Evolutionary conservation across 2,797 vertebrate species (phyloP).

Genomic region (Pantherophis vulpinus): DNA sequence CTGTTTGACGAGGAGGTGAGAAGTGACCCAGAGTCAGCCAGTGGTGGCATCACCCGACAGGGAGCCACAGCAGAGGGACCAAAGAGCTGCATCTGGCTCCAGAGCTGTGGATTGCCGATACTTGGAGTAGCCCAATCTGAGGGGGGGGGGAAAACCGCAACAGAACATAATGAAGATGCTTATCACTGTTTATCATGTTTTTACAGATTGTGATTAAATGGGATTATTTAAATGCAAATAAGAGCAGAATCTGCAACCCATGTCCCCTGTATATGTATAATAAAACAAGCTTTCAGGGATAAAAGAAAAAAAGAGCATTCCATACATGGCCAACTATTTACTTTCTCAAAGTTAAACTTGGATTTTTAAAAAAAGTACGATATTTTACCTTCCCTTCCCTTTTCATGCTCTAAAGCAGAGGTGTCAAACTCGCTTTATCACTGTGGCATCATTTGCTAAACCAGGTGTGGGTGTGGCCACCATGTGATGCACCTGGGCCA

Average conservation of each 20-base stretch:
- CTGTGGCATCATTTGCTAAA: no score
- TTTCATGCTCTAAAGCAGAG: not conserved
- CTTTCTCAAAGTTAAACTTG: not conserved
- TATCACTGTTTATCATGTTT: not conserved
- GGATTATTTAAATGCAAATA: not conserved
- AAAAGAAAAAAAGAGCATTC: not conserved
- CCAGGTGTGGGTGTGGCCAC: no score
- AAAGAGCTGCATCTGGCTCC: no score
- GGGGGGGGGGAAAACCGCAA: not conserved
- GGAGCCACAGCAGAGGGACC: no score
- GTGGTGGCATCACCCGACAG: no score
- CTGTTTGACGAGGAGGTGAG: not conserved
- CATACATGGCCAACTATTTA: not conserved
- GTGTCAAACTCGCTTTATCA: no score
- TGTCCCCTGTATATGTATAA: not conserved
- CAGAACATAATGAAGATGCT: not conserved
- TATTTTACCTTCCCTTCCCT: not conserved
- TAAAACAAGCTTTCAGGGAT: not conserved
- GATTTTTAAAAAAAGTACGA: no score
- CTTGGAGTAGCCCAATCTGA: not conserved
- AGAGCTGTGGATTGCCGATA: no score
- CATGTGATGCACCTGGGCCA: no score
- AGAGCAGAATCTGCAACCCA: not conserved
- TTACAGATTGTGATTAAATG: not conserved
- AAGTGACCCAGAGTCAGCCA: no score